phyloP scores from a whole-genome alignment of 2,113 vertebrate species.

The Uria aalge region DNA sequence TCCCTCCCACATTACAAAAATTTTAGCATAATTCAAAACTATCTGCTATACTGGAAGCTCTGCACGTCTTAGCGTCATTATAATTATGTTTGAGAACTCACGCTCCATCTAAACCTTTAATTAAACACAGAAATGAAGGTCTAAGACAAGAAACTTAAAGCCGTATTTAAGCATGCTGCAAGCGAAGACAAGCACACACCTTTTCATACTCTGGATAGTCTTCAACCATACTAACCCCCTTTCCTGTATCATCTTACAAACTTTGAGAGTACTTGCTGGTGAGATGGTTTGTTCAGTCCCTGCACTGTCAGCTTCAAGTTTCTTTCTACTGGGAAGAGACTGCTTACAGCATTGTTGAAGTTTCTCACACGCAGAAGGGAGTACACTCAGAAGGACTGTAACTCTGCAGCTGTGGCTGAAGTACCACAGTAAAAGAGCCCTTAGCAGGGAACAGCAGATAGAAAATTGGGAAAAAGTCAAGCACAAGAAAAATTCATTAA shows the following conservation, averaged over 20 bases:
- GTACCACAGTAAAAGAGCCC: neutral
- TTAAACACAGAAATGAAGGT: conserved; percentile 14
- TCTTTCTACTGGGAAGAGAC: neutral
- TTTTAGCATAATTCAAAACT: neutral
- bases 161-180: neutral
- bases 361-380: neutral
- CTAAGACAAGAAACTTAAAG: neutral
- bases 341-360: neutral
- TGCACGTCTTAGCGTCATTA: neutral
- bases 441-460: neutral
- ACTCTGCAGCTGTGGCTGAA: neutral
- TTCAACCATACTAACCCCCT: neutral
- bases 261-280: neutral
- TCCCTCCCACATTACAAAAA: neutral
- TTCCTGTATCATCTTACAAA: neutral
- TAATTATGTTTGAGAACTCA: conserved; percentile 17
- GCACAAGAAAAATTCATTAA: neutral
- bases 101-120: neutral
- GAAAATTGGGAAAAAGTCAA: neutral
- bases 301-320: neutral
- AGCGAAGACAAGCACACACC: neutral
- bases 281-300: neutral
- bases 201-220: neutral
- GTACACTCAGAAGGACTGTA: neutral
- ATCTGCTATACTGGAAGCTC: neutral